Evolutionary conservation across 2,888 invertebrate genomes (phyloP).

Genomic region (Melinaea menophilus): DNA sequence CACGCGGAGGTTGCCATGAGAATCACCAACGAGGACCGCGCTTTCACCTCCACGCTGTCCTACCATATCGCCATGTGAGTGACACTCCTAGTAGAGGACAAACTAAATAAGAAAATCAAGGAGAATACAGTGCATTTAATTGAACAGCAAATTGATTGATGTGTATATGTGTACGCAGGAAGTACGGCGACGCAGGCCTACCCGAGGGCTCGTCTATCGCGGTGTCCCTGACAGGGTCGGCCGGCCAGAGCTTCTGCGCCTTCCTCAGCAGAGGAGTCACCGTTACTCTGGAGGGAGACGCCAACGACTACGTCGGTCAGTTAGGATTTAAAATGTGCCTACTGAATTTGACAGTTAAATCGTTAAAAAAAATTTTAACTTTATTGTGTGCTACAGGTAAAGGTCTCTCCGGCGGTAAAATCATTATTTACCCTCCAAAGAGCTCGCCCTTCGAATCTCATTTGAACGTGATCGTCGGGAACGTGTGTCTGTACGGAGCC

Average conservation of each 20-base stretch:
- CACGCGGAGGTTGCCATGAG: conserved; percentile 84
- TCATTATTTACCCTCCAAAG: conserved; percentile 95
- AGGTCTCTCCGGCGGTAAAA: conserved; percentile 95
- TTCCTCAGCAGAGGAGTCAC: conserved; percentile 94
- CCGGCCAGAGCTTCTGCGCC: conserved; percentile 99
- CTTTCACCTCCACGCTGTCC: conserved; percentile 95
- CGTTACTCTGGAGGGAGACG: conserved; percentile 95
- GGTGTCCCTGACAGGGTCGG: conserved; percentile 92
- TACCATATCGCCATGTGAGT: conserved; percentile 96
- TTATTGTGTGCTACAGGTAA: conserved; percentile 64
- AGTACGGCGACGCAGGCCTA: conserved; percentile 91
- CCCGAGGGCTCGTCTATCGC: conserved; percentile 87
- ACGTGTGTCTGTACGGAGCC: conserved; percentile 95
- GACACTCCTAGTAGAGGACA: background rate
- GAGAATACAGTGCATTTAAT: background rate
- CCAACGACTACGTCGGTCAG: conserved; percentile 97
- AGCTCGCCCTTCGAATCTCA: conserved; percentile 92
- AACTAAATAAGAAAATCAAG: no score
- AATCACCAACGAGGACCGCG: conserved; percentile 94
- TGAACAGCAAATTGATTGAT: background rate
- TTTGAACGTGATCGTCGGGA: conserved; percentile 97
- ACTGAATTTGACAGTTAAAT: no score
- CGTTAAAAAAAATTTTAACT: background rate
- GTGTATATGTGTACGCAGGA: conserved; percentile 71
- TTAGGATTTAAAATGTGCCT: background rate